These are phyloP conservation scores for Elgaria multicarinata DNA, from an alignment of 2,113 vertebrate genomes.

Conservation along the genomic window DNA sequence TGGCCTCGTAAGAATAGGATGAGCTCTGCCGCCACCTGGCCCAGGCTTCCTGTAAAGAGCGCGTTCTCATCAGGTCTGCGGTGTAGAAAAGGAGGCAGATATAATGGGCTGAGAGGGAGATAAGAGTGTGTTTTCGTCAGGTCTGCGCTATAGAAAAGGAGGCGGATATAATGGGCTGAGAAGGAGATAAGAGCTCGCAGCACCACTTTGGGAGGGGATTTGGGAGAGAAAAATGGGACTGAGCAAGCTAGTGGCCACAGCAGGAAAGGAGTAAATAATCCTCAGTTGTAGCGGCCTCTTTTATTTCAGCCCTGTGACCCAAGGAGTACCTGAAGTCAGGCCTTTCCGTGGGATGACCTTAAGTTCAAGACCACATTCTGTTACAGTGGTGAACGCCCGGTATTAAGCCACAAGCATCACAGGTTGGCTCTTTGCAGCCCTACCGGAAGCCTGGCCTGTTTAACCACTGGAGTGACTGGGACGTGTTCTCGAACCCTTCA, in stretches of 20 bases:
- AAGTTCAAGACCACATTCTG: background rate
- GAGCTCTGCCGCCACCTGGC: background rate
- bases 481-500: background rate
- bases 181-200: slow-evolving; percentile 15
- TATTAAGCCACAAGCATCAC: accelerated
- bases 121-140: slow-evolving; percentile 18
- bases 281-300: background rate
- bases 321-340: background rate
- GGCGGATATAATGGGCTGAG: slow-evolving; percentile 20
- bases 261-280: background rate
- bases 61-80: background rate
- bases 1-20: slow-evolving; percentile 10
- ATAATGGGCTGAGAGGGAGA: slow-evolving; percentile 4
- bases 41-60: slow-evolving; percentile 1
- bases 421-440: background rate
- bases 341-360: background rate
- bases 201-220: background rate
- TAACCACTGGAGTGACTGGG: too few relatives aligned
- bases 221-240: slow-evolving; percentile 17
- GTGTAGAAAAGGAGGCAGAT: slow-evolving; percentile 19
- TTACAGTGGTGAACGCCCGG: background rate
- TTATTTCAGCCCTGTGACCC: background rate
- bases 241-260: accelerated
- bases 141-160: background rate
- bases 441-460: background rate